Percentiles rank a stretch among this genome's conserved stretches.
phyloP scores from a whole-genome alignment of 2,888 invertebrate genomes.

The Nemapogon koenigi region DNA sequence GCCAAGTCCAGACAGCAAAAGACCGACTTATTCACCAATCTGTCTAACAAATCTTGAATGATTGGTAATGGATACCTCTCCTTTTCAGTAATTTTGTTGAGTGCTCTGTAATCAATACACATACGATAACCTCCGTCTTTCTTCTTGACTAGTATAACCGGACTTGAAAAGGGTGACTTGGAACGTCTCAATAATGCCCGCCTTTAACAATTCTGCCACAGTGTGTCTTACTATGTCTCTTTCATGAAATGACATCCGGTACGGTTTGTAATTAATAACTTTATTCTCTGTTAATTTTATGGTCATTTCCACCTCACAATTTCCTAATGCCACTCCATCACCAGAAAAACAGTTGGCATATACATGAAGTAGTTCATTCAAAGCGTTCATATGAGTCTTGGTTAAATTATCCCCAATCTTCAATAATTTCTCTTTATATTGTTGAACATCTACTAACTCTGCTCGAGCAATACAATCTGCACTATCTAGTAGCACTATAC shows the following conservation, averaged over 20 bases:
- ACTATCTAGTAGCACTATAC: background rate
- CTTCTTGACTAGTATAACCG: slow-evolving; percentile 13
- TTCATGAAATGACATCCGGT: slow-evolving; percentile 13
- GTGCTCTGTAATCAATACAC: slow-evolving; percentile 15
- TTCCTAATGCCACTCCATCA: slow-evolving; percentile 12
- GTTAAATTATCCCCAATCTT: slow-evolving; percentile 3
- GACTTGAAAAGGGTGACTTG: slow-evolving; percentile 10
- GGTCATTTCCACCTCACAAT: slow-evolving; percentile 13
- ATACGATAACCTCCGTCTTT: slow-evolving; percentile 14
- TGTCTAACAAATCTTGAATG: slow-evolving; percentile 14
- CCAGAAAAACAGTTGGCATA: slow-evolving; percentile 14
- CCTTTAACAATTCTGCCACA: slow-evolving; percentile 8
- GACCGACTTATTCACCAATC: slow-evolving; percentile 8
- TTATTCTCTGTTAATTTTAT: slow-evolving; percentile 13
- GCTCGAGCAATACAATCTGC: slow-evolving; percentile 12
- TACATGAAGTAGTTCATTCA: slow-evolving; percentile 7
- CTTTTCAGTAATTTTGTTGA: slow-evolving; percentile 15
- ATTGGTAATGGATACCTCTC: slow-evolving; percentile 14
- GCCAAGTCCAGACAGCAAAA: slow-evolving; percentile 15
- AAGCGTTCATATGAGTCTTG: background rate
- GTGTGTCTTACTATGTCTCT: slow-evolving; percentile 11
- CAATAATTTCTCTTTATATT: background rate
- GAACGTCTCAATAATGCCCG: slow-evolving; percentile 12
- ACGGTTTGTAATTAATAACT: slow-evolving; percentile 13
- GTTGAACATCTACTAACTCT: background rate